Conservation (phyloP, 2,113 vertebrate species). For the Brachypodius melanocephalos region DNA sequence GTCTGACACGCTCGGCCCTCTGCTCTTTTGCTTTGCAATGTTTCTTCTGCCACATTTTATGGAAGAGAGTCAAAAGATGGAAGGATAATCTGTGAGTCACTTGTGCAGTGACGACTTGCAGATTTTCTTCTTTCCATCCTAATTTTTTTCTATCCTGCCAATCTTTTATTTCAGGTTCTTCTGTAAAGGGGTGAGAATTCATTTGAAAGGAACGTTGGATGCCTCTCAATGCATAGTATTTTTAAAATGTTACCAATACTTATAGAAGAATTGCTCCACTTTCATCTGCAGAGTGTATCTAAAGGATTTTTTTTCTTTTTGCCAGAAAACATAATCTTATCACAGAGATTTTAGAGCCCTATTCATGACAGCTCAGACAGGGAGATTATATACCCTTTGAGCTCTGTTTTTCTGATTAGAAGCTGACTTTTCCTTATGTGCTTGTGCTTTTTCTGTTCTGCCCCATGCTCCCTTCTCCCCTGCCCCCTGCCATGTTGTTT, state of each 20-base stretch:
- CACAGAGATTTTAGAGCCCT: background rate
- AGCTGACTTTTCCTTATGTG: background rate
- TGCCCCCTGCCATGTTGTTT: background rate
- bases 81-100: constrained; percentile 43
- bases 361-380: background rate
- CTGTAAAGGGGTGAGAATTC: background rate
- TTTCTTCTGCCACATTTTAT: constrained; percentile 37
- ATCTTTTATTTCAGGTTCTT: background rate
- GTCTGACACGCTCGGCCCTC: background rate
- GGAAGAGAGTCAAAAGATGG: constrained; percentile 26
- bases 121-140: background rate
- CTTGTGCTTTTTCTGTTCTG: background rate
- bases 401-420: background rate
- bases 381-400: background rate
- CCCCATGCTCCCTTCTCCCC: fast-evolving
- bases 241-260: background rate
- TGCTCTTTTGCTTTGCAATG: constrained; percentile 11
- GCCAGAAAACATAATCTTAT: constrained; percentile 17
- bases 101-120: constrained; percentile 25
- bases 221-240: background rate
- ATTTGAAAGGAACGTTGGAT: background rate
- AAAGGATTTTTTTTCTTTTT: background rate
- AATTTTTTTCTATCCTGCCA: background rate
- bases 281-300: background rate
- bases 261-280: background rate